Base-by-base conservation (phyloP, 2,113 vertebrate genomes). In the Lepus americanus region DNA sequence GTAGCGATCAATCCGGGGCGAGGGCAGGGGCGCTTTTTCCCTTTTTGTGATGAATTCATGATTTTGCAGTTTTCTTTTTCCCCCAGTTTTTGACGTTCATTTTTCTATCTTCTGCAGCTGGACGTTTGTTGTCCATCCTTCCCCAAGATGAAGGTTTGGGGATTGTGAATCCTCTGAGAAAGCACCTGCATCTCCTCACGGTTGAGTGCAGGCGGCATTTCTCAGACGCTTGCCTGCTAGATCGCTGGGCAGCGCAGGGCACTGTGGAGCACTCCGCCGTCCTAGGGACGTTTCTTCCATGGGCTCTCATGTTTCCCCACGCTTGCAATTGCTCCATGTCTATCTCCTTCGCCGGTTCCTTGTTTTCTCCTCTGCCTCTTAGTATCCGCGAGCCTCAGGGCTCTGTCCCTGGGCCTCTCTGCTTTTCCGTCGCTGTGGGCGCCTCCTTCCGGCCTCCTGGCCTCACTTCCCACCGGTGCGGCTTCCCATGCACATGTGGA, bases 121-220 rank as follows among this genome's bases (percentile, higher is more conserved):
- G 25, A 67, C 72, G 53, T 91, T 96, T 91, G 31, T 51, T 85
- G 89, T 85, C 27, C 59, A 74, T 77, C 19, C 89, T 92, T 79
- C 59, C 74, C 92, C 78, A 69, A 79, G 69, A 80, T 92, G 74
- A 89, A 74, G 9, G 20, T 31, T 83, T 85, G 89, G 49, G 88
- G 49, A 17, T 78, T 79, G 20, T 44, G 63, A 49, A 19, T 39
- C 20, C 67, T 69, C 17, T 89, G 70, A 94, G 36, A 74, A 66
- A 51, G 22, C 25, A 80, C 14, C 59, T 31, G 66, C 61, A 36
- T 33, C 11, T 44, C 53, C 69, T 33, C 12, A 23, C 39, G 84
- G 70, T 55, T 84, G 59, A 84, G 4, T 19, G 11, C 10, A 59
- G 29, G 51, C 23, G 9, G 78, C 53, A 53, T 63, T 93, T 81